Conservation (phyloP, 2,797 vertebrate genomes). For the Vireo griseus region DNA sequence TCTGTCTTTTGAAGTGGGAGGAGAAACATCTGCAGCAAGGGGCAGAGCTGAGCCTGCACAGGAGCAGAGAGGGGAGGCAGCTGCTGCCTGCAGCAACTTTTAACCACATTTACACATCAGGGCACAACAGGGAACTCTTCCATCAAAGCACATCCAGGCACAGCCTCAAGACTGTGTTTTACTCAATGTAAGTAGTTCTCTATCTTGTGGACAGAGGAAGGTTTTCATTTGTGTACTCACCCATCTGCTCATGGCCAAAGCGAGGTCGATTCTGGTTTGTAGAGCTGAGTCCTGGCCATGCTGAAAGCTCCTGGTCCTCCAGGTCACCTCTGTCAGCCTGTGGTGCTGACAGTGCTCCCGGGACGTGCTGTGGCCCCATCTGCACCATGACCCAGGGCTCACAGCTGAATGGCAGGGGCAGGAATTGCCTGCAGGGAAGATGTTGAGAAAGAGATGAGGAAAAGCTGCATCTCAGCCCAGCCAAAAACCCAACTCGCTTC, state of each 20-base stretch:
- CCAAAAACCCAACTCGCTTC: neutral
- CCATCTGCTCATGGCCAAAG: neutral
- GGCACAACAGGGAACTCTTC: neutral
- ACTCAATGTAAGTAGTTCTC: neutral
- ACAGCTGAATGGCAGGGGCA: neutral
- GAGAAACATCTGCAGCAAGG: neutral
- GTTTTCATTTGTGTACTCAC: neutral
- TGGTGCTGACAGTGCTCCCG: neutral
- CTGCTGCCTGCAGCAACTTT: neutral
- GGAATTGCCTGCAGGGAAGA: neutral
- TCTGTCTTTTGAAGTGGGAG: neutral
- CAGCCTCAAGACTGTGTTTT: neutral
- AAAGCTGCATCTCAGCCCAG: neutral
- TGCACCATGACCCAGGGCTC: neutral
- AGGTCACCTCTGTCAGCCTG: neutral
- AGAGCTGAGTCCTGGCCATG: accelerated
- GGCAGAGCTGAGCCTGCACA: neutral
- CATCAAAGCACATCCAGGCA: accelerated
- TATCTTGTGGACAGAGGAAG: neutral
- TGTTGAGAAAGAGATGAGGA: neutral
- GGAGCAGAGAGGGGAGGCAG: neutral
- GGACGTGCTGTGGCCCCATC: neutral
- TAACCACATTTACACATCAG: neutral
- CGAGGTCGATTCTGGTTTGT: neutral
- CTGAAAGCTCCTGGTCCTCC: neutral